These are phyloP conservation scores for Picus viridis DNA, from an alignment of 2,797 vertebrate species.

Conservation along the genomic window DNA sequence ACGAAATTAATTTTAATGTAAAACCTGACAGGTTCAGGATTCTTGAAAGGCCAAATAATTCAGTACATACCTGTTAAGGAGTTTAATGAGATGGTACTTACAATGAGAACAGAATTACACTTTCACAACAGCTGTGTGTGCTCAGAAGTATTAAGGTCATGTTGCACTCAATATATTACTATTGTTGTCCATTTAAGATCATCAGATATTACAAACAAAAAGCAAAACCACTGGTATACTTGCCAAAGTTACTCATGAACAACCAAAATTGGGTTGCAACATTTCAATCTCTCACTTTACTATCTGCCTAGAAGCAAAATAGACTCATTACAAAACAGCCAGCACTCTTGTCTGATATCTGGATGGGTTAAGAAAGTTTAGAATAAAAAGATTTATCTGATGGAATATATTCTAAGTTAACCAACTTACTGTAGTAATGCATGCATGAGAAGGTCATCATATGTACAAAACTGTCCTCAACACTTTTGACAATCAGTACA, in stretches of 20 bases:
- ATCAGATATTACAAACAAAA: constrained; percentile 59
- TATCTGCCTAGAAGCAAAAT: constrained; percentile 59
- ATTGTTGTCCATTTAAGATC: constrained; percentile 62
- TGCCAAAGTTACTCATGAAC: constrained; percentile 53
- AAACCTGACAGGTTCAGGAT: constrained; percentile 17
- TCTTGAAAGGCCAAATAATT: constrained; percentile 50
- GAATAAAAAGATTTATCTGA: constrained; percentile 2
- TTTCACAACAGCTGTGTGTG: constrained; percentile 54
- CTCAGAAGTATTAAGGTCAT: constrained; percentile 61
- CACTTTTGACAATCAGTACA: background rate
- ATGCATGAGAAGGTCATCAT: background rate
- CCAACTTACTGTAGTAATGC: background rate
- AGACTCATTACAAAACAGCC: constrained; percentile 33
- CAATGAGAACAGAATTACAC: constrained; percentile 48
- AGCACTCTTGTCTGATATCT: constrained; percentile 26
- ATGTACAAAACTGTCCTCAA: background rate
- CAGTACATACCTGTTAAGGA: constrained; percentile 64
- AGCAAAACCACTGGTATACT: background rate
- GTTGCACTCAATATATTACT: constrained; percentile 49
- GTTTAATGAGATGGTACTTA: constrained; percentile 54
- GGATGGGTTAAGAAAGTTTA: constrained; percentile 19
- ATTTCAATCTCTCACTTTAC: constrained; percentile 54
- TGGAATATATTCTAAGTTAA: constrained; percentile 22
- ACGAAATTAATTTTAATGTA: constrained; percentile 3
- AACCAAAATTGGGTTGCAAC: constrained; percentile 31